phyloP scores from a whole-genome alignment of 1,140 invertebrate species.

The Micrasema longulum region DNA sequence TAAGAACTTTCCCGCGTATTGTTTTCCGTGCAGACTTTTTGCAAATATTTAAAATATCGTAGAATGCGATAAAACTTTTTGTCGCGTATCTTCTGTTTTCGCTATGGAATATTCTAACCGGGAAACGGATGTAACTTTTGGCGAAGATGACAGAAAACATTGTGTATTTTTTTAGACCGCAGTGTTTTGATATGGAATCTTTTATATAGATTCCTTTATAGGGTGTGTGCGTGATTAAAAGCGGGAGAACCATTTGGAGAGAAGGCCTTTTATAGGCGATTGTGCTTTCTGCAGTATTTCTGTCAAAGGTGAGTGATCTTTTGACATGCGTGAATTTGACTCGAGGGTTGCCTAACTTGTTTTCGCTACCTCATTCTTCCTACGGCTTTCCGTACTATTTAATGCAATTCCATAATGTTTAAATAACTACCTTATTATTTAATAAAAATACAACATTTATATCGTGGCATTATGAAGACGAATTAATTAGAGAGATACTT shows the following conservation, averaged over 20 bases:
- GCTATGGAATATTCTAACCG: neutral
- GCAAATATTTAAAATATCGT: neutral
- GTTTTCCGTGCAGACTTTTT: neutral
- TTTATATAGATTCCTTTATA: neutral
- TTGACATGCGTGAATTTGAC: neutral
- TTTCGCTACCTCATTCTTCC: too few species aligned
- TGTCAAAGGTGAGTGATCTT: slow-evolving; percentile 52
- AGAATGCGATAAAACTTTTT: neutral
- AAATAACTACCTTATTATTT: too few species aligned
- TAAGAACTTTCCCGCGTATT: slow-evolving; percentile 32
- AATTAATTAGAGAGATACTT: too few species aligned
- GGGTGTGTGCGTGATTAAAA: slow-evolving; percentile 27
- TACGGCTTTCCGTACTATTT: too few species aligned
- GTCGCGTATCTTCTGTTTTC: slow-evolving; percentile 5
- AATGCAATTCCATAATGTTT: too few species aligned
- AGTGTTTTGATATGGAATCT: slow-evolving; percentile 15
- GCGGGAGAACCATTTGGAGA: slow-evolving; percentile 35
- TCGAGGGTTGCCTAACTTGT: too few species aligned
- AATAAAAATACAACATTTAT: too few species aligned
- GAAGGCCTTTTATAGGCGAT: slow-evolving; percentile 35
- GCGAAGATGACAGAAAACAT: slow-evolving; percentile 1
- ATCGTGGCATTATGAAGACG: too few species aligned
- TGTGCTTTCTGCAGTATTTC: slow-evolving; percentile 43
- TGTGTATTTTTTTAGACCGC: slow-evolving; percentile 14
- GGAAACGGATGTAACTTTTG: neutral